Base-by-base conservation (phyloP, 2,797 vertebrate genomes). In the Cossypha caffra region DNA sequence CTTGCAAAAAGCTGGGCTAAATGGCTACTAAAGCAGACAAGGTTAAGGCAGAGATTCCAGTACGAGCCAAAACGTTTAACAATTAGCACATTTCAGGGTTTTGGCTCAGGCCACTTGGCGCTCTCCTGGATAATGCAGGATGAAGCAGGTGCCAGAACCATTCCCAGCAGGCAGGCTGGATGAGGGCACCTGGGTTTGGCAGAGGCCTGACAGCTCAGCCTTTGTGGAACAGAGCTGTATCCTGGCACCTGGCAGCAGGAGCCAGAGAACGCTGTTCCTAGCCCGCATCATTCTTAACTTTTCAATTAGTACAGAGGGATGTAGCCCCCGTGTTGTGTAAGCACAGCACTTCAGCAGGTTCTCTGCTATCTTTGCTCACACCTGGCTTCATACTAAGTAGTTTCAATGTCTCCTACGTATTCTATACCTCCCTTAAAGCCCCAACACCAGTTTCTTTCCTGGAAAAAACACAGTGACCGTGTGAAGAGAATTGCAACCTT, bases 71-170 rank as follows among this genome's bases (percentile, higher is more conserved):
- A 86, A 45, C 9, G 37, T 38, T 91, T 25, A 88, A 91, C 95
- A 94, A 93, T 88, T 93, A 95, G 79, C 90, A 84, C 72, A 58
- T 91, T 91, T 77, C 66, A 83, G 61, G 66, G 25, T 43, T 90
- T 83, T 95, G 91, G 94, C 93, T 48, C 63, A 33, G 66, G 35
- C 9, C 42, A 55, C 68, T 55, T 85, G 0, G 0, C 3, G 0
- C 63, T 85, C 67, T 82, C 76, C 52, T 42, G 68, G 72, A 64
- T 16, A 88, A 51, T 0, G 0, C 61, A 68, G 47, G 50, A 48
- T 26, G 61, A 67, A 91, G 78, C 68, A 80, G 43, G 57, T 78
- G 82, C 75, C 93, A 91, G 69, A 77, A 71, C 43, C 63, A 50
- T 37, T 68, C 88, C 61, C 79, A 84, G 91, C 79, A 96, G 75